A percentile compares a stretch with the other conserved stretches of the same genome.
phyloP scores from a whole-genome alignment of 1,140 invertebrate species.

The fruit fly (Drosophila melanogaster) region Release_6_plus_ISO1_MT NT_037436.4:3286501-3287000 shows the following conservation, averaged over 20 bases:
- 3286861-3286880: constrained; percentile 53
- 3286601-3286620: background rate
- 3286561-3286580: background rate
- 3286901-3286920: background rate
- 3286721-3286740: constrained; percentile 10
- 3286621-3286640: constrained; percentile 13
- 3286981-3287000: constrained; percentile 79
- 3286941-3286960: constrained; percentile 71
- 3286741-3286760: constrained; percentile 2
- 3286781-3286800: constrained; percentile 18
- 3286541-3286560: background rate
- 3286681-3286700: constrained; percentile 3
- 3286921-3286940: background rate
- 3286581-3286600: background rate
- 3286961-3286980: constrained; percentile 78
- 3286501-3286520: too few species aligned
- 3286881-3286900: constrained; percentile 35
- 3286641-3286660: background rate
- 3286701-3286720: constrained; percentile 22
- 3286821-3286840: background rate
- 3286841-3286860: background rate
- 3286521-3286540: too few species aligned
- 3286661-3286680: constrained; percentile 21
- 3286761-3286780: constrained; percentile 21
- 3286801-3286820: constrained; percentile 13